These are phyloP conservation scores for Poeciliopsis retropinna DNA, from an alignment of 2,113 vertebrate species.

Conservation along the genomic window DNA sequence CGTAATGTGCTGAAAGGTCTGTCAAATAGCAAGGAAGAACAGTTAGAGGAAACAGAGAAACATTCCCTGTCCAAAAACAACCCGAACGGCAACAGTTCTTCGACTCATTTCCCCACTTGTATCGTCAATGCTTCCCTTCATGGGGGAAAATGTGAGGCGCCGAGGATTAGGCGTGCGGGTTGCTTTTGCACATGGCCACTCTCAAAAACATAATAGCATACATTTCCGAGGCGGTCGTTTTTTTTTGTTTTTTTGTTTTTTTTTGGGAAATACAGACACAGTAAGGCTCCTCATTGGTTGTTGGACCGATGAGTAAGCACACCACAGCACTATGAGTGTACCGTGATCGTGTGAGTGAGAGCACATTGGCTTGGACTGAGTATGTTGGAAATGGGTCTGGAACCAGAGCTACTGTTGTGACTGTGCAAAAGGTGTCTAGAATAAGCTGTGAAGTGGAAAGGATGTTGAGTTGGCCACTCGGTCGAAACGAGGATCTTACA, in stretches of 20 bases:
- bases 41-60: conserved; percentile 36
- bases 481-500: conserved; percentile 17
- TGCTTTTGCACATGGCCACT: conserved; percentile 67
- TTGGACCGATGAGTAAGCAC: conserved; percentile 45
- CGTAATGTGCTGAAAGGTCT: conserved; percentile 36
- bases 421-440: conserved; percentile 28
- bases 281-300: conserved; percentile 47
- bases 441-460: conserved; percentile 26
- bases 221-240: conserved; percentile 67
- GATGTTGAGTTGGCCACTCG: conserved; percentile 18
- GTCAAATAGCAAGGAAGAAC: conserved; percentile 34
- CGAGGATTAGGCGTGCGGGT: conserved; percentile 27
- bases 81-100: conserved; percentile 25
- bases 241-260: conserved; percentile 59
- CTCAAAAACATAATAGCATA: conserved; percentile 65
- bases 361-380: conserved; percentile 32
- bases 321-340: conserved; percentile 44
- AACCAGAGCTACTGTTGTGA: conserved; percentile 35
- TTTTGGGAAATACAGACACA: conserved; percentile 83
- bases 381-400: conserved; percentile 46
- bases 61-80: conserved; percentile 67
- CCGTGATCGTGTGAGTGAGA: conserved; percentile 45
- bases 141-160: not conserved
- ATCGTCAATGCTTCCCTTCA: not conserved
- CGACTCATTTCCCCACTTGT: not conserved